Evolutionary conservation across 2,113 vertebrate genomes (phyloP).

Genomic region (Callipepla californica): DNA sequence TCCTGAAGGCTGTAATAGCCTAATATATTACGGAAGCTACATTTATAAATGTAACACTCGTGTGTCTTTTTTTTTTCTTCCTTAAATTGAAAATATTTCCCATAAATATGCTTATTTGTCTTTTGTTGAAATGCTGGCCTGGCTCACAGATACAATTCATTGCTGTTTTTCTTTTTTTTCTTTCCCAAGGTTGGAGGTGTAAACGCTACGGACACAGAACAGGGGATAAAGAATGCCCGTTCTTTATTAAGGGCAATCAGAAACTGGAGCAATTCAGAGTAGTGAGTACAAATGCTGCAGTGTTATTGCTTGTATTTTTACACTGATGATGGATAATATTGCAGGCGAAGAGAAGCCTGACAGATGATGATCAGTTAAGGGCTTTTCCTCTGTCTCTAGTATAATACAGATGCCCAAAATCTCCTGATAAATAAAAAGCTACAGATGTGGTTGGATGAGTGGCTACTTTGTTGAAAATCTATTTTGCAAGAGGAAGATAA

Average conservation of each 20-base stretch:
- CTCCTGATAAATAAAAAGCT: constrained; percentile 52
- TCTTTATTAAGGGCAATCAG: constrained; percentile 98
- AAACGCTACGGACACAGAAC: constrained; percentile 96
- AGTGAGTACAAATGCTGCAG: constrained; percentile 81
- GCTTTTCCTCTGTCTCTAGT: constrained; percentile 48
- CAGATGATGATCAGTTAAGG: constrained; percentile 27
- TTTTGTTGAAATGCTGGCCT: not conserved
- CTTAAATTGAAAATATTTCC: not conserved
- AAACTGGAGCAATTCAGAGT: constrained; percentile 98
- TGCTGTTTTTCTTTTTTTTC: constrained; percentile 53
- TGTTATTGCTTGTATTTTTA: not conserved
- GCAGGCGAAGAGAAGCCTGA: constrained; percentile 1
- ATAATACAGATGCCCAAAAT: constrained; percentile 23
- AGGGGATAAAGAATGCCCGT: constrained; percentile 94
- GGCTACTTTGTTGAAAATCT: constrained; percentile 55
- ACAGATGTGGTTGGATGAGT: constrained; percentile 50
- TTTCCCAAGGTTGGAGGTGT: constrained; percentile 92
- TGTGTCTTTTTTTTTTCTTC: not conserved
- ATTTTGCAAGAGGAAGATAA: constrained; percentile 10
- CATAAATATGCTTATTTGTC: not conserved
- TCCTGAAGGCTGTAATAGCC: not conserved
- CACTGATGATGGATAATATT: not conserved
- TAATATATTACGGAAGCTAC: not conserved
- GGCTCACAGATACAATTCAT: constrained; percentile 41
- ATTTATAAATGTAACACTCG: not conserved